Percentiles rank a stretch among this genome's conserved stretches.
phyloP scores from a whole-genome alignment of 2,113 vertebrate species.

The Lampris incognitus region DNA sequence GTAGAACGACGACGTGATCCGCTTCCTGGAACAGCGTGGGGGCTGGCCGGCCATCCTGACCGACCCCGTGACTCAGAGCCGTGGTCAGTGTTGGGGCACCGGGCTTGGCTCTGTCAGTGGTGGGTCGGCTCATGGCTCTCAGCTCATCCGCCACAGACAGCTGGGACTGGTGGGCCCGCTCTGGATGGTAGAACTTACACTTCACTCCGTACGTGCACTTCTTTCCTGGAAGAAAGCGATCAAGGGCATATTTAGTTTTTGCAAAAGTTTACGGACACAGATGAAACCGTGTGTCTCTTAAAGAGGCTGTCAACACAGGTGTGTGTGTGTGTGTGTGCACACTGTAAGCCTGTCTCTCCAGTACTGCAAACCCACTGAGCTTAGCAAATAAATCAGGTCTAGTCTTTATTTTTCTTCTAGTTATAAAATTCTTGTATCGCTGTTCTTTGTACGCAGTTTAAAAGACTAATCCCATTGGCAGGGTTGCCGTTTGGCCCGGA shows the following conservation, averaged over 20 bases:
- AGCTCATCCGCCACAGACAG: constrained; percentile 90
- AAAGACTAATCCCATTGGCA: constrained; percentile 22
- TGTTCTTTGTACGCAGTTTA: not conserved
- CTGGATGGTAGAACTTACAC: constrained; percentile 92
- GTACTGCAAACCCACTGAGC: constrained; percentile 29
- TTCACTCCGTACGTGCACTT: constrained; percentile 94
- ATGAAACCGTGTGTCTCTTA: not conserved
- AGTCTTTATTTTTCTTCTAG: not conserved
- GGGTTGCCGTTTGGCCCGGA: not conserved
- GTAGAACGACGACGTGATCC: not conserved
- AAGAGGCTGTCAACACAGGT: constrained; percentile 6
- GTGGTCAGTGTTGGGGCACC: fast-evolving
- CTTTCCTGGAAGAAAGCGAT: constrained; percentile 80
- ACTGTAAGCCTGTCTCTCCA: not conserved
- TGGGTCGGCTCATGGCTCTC: constrained; percentile 80
- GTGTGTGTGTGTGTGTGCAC: constrained; percentile 8
- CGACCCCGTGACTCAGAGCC: not conserved
- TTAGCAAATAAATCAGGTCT: constrained; percentile 31
- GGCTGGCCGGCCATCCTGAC: constrained; percentile 12
- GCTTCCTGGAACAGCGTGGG: constrained; percentile 15
- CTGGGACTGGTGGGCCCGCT: constrained; percentile 83
- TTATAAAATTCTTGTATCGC: no score
- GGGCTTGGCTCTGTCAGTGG: constrained; percentile 58
- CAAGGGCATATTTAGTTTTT: not conserved
- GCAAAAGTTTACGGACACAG: not conserved